Evolutionary conservation across 2,888 invertebrate genomes (phyloP), one percentile per base, ranked within the genome.

Genomic region (Sphaerophoria taeniata): DNA sequence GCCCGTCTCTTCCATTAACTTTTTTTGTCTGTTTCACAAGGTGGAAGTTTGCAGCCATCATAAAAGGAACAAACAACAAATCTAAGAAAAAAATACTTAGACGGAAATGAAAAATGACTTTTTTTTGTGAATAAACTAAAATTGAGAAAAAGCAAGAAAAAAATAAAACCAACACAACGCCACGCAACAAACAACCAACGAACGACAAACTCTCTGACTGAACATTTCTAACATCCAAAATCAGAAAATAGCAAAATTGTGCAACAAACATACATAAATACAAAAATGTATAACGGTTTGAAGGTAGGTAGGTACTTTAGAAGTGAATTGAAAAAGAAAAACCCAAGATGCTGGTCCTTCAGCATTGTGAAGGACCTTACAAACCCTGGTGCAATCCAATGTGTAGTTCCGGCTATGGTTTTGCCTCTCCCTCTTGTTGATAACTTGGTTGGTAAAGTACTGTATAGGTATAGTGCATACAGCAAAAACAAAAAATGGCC

Each of bases 311-410:
- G n/a, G n/a, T n/a, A n/a, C n/a, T n/a, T n/a, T n/a, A 80, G 9
- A 43, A 43, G 12, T 3, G 12, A 43, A 43, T 11, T 3, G 12
- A 43, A 43, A 0, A 43, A 9, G 9, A 60, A 67, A 81, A 71
- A 80, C 33, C 72, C 61, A 84, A 84, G 84, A 84, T 84, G 79
- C 43, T 70, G 79, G 84, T 80, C 72, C 80, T 84, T 75, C 75
- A 76, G 55, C 65, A 76, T 80, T 80, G 75, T 72, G 80, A 80
- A 80, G 80, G 80, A 80, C 72, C 76, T 72, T 80, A 75, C 65
- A 80, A 80, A 24, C 24, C 24, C 24, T 58, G 75, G 56, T 80
- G 84, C 53, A 84, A 80, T 80, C 80, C 53, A 84, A 80, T 80
- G 72, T 61, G 75, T 16, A 36, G 53, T 70, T 74, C 71, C 65